Conservation (phyloP, 2,113 vertebrate species). For the Ictalurus furcatus region DNA sequence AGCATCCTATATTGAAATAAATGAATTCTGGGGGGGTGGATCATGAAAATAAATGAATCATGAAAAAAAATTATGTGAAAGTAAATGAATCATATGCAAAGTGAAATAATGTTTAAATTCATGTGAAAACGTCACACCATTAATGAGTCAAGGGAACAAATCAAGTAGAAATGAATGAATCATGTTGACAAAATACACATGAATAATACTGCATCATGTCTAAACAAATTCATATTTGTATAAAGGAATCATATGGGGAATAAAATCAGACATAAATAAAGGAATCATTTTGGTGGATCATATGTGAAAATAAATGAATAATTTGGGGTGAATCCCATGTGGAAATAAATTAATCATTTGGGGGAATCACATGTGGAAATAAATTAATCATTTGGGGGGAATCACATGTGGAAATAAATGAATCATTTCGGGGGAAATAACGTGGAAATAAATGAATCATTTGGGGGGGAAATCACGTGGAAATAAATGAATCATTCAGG, state of each 20-base stretch:
- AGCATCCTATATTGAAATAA: background rate
- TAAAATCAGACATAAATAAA: background rate
- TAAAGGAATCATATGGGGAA: too few relatives aligned
- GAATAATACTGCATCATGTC: background rate
- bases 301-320: too few relatives aligned
- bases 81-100: background rate
- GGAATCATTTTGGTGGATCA: too few relatives aligned
- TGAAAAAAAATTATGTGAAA: background rate
- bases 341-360: background rate
- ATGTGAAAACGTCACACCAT: background rate
- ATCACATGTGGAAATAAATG: too few relatives aligned
- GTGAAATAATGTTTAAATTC: background rate
- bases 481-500: too few relatives aligned
- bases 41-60: too few relatives aligned
- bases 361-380: too few relatives aligned
- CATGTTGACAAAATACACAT: background rate
- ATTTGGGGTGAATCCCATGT: background rate
- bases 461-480: too few relatives aligned
- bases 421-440: too few relatives aligned
- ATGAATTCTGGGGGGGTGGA: background rate
- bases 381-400: too few relatives aligned
- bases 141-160: background rate
- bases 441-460: too few relatives aligned
- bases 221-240: background rate
- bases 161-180: background rate